phyloP scores from a whole-genome alignment of 2,797 vertebrate species.

The Typhlichthys subterraneus region DNA sequence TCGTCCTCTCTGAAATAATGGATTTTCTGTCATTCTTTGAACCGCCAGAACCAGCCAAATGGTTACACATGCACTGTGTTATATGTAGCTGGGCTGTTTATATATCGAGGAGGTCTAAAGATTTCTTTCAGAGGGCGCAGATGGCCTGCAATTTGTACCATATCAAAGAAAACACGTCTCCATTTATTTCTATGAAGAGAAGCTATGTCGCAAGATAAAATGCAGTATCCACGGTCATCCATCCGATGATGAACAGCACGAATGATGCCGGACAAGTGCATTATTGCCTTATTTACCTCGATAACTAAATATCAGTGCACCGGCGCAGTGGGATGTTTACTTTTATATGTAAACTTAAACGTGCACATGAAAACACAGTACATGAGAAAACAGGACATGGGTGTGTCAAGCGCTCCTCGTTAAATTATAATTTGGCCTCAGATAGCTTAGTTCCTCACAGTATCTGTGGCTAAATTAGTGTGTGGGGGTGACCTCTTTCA shows the following conservation, averaged over 20 bases:
- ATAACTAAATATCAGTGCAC: constrained; percentile 33
- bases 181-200: constrained; percentile 67
- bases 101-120: constrained; percentile 63
- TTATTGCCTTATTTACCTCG: constrained; percentile 42
- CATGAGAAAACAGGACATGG: constrained; percentile 16
- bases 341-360: constrained; percentile 19
- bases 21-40: constrained; percentile 69
- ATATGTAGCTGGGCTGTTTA: constrained; percentile 58
- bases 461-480: constrained; percentile 62
- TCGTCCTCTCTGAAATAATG: constrained; percentile 52
- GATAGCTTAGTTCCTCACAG: constrained; percentile 59
- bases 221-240: constrained; percentile 52
- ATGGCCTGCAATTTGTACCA: constrained; percentile 71
- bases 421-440: constrained; percentile 66
- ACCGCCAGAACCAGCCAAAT: constrained; percentile 61
- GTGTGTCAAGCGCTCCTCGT: constrained; percentile 66
- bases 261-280: constrained; percentile 54
- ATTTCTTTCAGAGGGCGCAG: constrained; percentile 69
- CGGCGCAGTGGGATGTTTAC: constrained; percentile 10
- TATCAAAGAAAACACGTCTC: constrained; percentile 69
- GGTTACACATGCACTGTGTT: constrained; percentile 46
- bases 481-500: constrained; percentile 68
- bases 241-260: constrained; percentile 42
- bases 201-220: constrained; percentile 63
- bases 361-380: constrained; percentile 31